phyloP scores from a whole-genome alignment of 2,113 vertebrate genomes.

The Hassar affinis region DNA sequence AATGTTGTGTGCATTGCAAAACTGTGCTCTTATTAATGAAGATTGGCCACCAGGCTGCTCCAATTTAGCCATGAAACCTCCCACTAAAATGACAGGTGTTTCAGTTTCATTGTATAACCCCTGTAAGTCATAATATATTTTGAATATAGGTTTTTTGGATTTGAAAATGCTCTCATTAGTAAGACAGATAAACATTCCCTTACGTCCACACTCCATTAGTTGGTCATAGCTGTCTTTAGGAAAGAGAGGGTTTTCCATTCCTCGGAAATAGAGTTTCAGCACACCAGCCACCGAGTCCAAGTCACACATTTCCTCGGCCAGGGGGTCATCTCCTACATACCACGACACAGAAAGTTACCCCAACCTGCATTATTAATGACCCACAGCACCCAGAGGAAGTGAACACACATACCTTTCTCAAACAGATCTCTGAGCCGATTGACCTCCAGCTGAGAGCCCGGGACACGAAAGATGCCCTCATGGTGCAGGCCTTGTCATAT shows the following conservation, averaged over 20 bases:
- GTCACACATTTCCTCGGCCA: constrained; percentile 70
- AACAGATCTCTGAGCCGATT: constrained; percentile 81
- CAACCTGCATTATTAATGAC: constrained; percentile 55
- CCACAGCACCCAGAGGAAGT: constrained; percentile 11
- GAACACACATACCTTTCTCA: constrained; percentile 76
- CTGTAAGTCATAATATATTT: too few species aligned
- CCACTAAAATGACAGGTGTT: too few species aligned
- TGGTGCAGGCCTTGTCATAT: constrained; percentile 81
- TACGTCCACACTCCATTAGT: constrained; percentile 77
- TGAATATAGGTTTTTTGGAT: background rate
- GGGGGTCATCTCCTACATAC: constrained; percentile 79
- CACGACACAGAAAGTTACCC: constrained; percentile 48
- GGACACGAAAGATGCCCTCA: constrained; percentile 87
- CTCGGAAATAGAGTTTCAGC: constrained; percentile 84
- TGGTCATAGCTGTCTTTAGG: constrained; percentile 72
- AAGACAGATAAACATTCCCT: constrained; percentile 36
- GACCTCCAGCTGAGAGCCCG: constrained; percentile 79
- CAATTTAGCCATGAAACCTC: too few species aligned
- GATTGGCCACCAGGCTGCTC: too few species aligned
- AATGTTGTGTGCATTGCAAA: too few species aligned
- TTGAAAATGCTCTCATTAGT: background rate
- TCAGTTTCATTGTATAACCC: too few species aligned
- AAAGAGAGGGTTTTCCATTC: constrained; percentile 79
- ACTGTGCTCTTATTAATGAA: too few species aligned
- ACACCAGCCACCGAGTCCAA: constrained; percentile 84